Evolutionary conservation across 2,797 vertebrate species (phyloP), one percentile per base, ranked within the genome.

Genomic region (Phalloptychus januarius): DNA sequence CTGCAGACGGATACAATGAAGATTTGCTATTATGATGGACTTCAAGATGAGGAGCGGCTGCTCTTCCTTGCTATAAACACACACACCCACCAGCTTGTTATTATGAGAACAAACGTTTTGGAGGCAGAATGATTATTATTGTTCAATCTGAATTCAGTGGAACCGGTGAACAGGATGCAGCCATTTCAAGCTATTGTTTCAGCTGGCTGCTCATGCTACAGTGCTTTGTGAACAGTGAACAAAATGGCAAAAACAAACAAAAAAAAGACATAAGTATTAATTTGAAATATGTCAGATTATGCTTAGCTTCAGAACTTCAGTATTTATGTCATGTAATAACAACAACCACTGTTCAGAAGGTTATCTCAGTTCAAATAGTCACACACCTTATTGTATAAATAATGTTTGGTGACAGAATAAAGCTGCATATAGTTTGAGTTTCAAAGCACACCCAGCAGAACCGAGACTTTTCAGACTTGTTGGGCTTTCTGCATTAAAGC

Each of bases 361-460:
- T 72, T 82, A 25, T 72, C 77, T 78, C 40, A 36, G 70, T 54
- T 76, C 70, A 16, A 84, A 84, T 65, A 84, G 7, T 42, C 16
- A 75, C 91, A 91, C 86, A n/a, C 86, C 87, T 83, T 81, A 23
- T 0, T 74, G 4, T 18, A 12, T 33, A 78, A 85, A 84, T 36
- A 3, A 6, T 23, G 63, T 75, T 23, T 71, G 67, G 61, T 73
- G 71, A 79, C 69, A 81, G 40, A 76, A 79, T 31, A 31, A 16
- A 33, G 38, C 61, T 70, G 42, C 5, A 0, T 63, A 7, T 63
- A 0, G 5, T 28, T 33, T 7, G 25, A 48, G 83, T 52, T 40
- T 54, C 13, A n/a, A 25, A 63, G n/a, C 13, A 18, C 70, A 28
- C 25, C 31, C 42, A 58, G 38, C 42, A 63, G 16, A 74, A 48